Conservation (phyloP, 2,113 vertebrate species). For the Malurus melanocephalus region DNA sequence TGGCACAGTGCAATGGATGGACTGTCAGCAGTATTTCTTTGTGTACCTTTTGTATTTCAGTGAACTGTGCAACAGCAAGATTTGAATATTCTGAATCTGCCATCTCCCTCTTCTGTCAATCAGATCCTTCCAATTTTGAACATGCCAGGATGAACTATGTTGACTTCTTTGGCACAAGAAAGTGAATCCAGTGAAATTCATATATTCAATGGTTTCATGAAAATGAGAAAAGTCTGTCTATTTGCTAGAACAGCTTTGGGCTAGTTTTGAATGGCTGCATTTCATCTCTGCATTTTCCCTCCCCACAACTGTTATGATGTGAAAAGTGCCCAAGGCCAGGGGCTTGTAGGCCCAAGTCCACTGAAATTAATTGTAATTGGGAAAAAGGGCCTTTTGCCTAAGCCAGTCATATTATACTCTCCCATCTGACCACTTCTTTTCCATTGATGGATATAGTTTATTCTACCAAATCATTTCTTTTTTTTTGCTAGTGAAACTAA, state of each 20-base stretch:
- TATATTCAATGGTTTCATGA: conserved; percentile 66
- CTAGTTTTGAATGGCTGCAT: conserved; percentile 64
- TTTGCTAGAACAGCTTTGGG: conserved; percentile 68
- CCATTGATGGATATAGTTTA: conserved; percentile 34
- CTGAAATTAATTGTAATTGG: conserved; percentile 63
- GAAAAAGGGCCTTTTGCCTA: conserved; percentile 46
- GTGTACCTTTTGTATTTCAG: conserved; percentile 34
- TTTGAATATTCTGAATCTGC: conserved; percentile 65
- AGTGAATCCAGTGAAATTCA: conserved; percentile 62
- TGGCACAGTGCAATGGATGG: conserved; percentile 20
- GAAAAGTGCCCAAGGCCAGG: conserved; percentile 66
- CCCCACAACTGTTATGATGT: conserved; percentile 65
- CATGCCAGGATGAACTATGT: conserved; percentile 65
- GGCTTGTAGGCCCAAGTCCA: conserved; percentile 62
- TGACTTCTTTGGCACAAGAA: conserved; percentile 67
- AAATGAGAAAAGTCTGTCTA: conserved; percentile 68
- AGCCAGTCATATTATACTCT: conserved; percentile 26
- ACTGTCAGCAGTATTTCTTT: conserved; percentile 60
- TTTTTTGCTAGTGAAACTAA: conserved; percentile 18
- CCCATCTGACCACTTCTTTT: conserved; percentile 43
- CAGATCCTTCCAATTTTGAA: conserved; percentile 64
- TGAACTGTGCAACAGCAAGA: conserved; percentile 51
- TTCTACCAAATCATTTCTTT: conserved; percentile 1
- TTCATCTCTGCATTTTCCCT: conserved; percentile 64
- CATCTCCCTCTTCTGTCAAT: conserved; percentile 64